Conservation (phyloP, 2,797 vertebrate species). For the Phataginus tetradactyla region DNA sequence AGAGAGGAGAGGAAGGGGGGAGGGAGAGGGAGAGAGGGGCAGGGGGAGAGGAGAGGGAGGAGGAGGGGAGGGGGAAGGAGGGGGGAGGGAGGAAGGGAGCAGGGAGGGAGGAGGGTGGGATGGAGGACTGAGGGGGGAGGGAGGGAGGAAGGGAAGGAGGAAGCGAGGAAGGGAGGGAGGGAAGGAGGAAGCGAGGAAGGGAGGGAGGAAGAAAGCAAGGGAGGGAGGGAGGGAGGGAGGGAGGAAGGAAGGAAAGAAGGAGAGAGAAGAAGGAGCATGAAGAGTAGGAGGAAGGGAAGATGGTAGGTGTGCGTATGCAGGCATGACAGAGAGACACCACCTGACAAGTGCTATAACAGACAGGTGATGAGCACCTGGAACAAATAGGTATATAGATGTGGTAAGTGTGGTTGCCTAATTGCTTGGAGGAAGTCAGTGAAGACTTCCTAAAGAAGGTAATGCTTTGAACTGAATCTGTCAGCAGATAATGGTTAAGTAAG, state of each 20-base stretch:
- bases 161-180: too few species aligned
- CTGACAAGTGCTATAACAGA: neutral
- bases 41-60: too few species aligned
- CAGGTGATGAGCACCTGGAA: neutral
- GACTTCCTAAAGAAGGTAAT: too few species aligned
- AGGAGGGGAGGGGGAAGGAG: accelerated
- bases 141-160: too few species aligned
- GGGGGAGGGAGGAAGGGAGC: too few species aligned
- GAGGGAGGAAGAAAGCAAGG: neutral
- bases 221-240: too few species aligned
- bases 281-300: too few species aligned
- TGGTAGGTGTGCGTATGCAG: too few species aligned
- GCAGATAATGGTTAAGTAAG: neutral
- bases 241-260: too few species aligned
- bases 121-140: too few species aligned
- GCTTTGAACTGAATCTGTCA: neutral
- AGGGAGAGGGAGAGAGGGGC: accelerated
- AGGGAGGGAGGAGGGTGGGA: too few species aligned
- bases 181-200: neutral
- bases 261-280: accelerated
- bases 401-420: neutral
- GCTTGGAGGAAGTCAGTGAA: neutral
- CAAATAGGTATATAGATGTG: neutral
- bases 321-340: neutral
- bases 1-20: too few species aligned